Percentiles rank a stretch among this genome's conserved stretches.
phyloP scores from a whole-genome alignment of 2,113 vertebrate genomes.

The Prunella fulvescens region DNA sequence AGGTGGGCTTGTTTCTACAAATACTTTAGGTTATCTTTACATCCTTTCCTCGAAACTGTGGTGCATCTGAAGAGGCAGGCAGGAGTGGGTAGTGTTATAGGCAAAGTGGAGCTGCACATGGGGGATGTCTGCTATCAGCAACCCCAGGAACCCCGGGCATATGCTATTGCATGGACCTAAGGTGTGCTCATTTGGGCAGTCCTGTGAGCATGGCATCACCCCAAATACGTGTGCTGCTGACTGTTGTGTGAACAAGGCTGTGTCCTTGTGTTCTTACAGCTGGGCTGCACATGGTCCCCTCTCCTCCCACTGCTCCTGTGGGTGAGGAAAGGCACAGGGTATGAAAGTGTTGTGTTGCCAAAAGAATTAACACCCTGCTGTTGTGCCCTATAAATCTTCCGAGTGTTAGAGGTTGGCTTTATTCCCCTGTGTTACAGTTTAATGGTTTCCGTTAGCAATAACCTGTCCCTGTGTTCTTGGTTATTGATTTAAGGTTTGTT shows the following conservation, averaged over 20 bases:
- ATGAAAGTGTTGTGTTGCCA: not conserved
- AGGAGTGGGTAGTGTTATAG: not conserved
- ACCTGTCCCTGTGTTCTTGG: not conserved
- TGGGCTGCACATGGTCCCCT: not conserved
- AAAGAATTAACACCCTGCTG: conserved; percentile 45
- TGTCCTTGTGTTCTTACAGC: not conserved
- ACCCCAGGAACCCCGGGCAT: not conserved
- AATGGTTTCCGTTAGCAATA: conserved; percentile 47
- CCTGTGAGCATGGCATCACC: rapidly evolving
- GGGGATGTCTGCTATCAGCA: not conserved
- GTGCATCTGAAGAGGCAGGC: not conserved
- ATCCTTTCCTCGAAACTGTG: not conserved
- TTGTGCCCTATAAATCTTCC: conserved; percentile 27
- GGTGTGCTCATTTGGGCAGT: not conserved
- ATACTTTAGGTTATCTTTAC: not conserved
- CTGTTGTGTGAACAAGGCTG: rapidly evolving
- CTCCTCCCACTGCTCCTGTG: not conserved
- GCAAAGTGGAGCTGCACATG: rapidly evolving
- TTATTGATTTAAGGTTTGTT: conserved; percentile 44
- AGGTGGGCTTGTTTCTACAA: not conserved
- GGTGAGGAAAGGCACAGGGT: not conserved
- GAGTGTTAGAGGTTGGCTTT: not conserved
- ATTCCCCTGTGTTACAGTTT: not conserved
- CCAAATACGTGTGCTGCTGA: not conserved
- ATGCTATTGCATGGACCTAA: not conserved